Conservation (phyloP, 2,113 vertebrate species). For the Picathartes gymnocephalus region DNA sequence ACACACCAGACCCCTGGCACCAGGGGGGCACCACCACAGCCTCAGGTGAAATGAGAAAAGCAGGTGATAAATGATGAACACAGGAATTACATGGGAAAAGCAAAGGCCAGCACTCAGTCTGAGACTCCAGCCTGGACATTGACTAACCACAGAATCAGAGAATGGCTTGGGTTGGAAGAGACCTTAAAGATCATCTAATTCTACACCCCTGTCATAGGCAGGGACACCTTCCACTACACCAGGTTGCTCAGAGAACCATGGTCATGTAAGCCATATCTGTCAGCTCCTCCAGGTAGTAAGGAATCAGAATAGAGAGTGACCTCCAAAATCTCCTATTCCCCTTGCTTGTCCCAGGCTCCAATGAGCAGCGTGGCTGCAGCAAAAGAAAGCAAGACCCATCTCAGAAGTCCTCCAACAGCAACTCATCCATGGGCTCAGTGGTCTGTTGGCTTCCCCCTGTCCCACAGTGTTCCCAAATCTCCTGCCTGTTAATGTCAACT, state of each 20-base stretch:
- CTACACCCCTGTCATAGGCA: background rate
- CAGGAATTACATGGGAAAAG: background rate
- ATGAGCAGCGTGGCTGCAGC: background rate
- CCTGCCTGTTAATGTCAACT: background rate
- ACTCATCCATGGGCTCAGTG: background rate
- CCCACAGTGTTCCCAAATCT: rapidly evolving
- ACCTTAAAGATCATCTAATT: background rate
- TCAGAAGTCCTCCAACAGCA: background rate
- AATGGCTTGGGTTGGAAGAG: background rate
- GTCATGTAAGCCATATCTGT: background rate
- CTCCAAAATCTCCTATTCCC: background rate
- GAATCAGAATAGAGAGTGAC: background rate
- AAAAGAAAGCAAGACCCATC: background rate
- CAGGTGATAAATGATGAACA: background rate
- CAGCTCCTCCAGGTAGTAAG: background rate
- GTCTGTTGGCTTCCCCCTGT: background rate
- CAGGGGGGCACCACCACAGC: background rate
- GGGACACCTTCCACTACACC: background rate
- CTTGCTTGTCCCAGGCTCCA: background rate
- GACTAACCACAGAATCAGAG: background rate
- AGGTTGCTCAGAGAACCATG: background rate
- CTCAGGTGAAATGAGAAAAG: background rate
- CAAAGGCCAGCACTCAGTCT: background rate
- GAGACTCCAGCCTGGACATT: background rate
- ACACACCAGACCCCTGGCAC: background rate